Evolutionary conservation across 2,888 invertebrate species (phyloP).

Genomic region (Tinea pellionella): DNA sequence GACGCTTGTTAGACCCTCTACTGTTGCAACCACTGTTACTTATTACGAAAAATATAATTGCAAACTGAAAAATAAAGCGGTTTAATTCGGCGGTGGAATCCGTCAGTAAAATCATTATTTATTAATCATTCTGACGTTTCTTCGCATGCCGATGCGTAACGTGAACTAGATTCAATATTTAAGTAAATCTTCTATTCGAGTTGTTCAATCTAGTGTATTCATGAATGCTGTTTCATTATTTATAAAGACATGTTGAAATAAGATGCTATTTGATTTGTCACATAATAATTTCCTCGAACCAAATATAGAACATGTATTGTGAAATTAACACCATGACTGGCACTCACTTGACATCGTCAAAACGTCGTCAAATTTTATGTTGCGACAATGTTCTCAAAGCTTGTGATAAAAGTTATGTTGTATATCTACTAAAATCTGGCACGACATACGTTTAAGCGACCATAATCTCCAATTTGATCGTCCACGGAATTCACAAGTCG

Average conservation of each 20-base stretch:
- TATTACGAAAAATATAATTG: slow-evolving; percentile 47
- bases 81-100: slow-evolving; percentile 25
- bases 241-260: too few species aligned
- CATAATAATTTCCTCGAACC: too few species aligned
- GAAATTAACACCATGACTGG: slow-evolving; percentile 5
- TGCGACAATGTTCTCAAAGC: not conserved
- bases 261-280: too few species aligned
- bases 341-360: not conserved
- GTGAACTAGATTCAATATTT: not conserved
- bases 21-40: slow-evolving; percentile 32
- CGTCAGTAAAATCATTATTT: slow-evolving; percentile 22
- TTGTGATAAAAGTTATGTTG: not conserved
- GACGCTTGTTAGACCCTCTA: slow-evolving; percentile 31
- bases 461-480: slow-evolving; percentile 12
- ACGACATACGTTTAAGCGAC: slow-evolving; percentile 2
- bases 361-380: slow-evolving; percentile 15
- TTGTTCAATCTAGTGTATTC: too few species aligned
- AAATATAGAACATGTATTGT: not conserved
- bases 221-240: too few species aligned
- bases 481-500: slow-evolving; percentile 7
- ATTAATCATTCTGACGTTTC: not conserved
- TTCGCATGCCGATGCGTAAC: not conserved
- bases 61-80: slow-evolving; percentile 28
- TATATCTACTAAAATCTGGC: slow-evolving; percentile 2
- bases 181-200: not conserved